Evolutionary conservation across 2,888 invertebrate genomes (phyloP), one percentile per base, ranked within the genome.

Genomic region (Amitus sp.): DNA sequence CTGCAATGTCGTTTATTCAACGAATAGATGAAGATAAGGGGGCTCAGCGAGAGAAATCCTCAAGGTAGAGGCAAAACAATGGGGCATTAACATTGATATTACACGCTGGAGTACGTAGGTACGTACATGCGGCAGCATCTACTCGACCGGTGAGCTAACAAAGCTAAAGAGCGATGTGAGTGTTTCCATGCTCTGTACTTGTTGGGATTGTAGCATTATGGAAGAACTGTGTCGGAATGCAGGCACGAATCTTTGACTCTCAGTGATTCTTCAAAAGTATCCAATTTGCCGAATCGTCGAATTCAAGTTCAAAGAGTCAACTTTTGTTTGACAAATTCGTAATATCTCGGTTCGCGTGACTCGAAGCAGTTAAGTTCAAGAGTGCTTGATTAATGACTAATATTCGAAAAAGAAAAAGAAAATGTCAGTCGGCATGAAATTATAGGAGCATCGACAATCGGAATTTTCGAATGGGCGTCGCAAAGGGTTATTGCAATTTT

Each of bases 31-130:
- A 51, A 61, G 61, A 61, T 57, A 62, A 63, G 60, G 54, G 37
- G 47, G 27, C 49, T 27, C 47, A 65, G 50, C 56, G 58, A 64
- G 57, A 59, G 67, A 54, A 62, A 59, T 55, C 55, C 49, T 58
- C 33, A 49, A 56, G 67, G 52, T 51, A 54, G 54, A 57, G 48
- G 47, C 60, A 64, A 69, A 62, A 69, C 68, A 69, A 70, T 70
- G 66, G 68, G 50, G 61, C 67, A 71, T 71, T 69, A 69, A 68
- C 63, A 70, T 71, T 66, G 61, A 61, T 61, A 66, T 66, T 60
- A 54, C 57, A 62, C 50, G 51, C 30, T 49, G 39, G 46, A 48
- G 51, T 53, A 61, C 43, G 53, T 51, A 40, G 47, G 23, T 61
- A 49, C 45, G 51, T 57, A 57, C 53, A 57, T 40, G 58, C 48